Conservation (phyloP, 2,888 invertebrate genomes). For the Brachyptera risi region DNA sequence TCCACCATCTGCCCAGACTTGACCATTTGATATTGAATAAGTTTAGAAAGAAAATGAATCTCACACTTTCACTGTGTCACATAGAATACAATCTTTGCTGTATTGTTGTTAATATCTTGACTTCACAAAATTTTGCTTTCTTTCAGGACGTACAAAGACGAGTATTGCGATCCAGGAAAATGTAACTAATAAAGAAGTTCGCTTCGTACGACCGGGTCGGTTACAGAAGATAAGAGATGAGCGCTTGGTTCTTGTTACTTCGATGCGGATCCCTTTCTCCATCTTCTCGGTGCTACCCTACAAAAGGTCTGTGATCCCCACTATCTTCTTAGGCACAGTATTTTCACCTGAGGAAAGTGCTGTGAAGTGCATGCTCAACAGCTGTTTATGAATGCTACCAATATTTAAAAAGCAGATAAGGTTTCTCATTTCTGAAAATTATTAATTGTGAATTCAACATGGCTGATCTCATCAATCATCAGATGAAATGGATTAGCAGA, state of each 20-base stretch:
- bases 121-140: no score
- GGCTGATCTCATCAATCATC: no score
- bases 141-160: conserved; percentile 9
- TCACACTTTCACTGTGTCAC: not conserved
- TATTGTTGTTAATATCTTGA: no score
- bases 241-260: conserved; percentile 74
- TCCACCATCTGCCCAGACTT: no score
- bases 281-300: conserved; percentile 87
- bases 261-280: conserved; percentile 74
- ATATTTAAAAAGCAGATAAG: no score
- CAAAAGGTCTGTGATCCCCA: conserved; percentile 48
- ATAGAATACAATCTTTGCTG: not conserved
- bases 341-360: no score
- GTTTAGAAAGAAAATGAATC: not conserved
- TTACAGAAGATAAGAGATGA: conserved; percentile 71
- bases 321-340: no score
- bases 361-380: no score
- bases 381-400: no score
- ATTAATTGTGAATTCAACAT: no score
- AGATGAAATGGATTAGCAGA: no score
- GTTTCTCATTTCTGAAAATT: no score
- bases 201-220: conserved; percentile 52
- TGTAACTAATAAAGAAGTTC: conserved; percentile 41
- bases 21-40: not conserved
- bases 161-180: conserved; percentile 14